Base-by-base conservation (phyloP, 53 echinoderm and acorn worm genomes). In the Echinometra lucunter region DNA sequence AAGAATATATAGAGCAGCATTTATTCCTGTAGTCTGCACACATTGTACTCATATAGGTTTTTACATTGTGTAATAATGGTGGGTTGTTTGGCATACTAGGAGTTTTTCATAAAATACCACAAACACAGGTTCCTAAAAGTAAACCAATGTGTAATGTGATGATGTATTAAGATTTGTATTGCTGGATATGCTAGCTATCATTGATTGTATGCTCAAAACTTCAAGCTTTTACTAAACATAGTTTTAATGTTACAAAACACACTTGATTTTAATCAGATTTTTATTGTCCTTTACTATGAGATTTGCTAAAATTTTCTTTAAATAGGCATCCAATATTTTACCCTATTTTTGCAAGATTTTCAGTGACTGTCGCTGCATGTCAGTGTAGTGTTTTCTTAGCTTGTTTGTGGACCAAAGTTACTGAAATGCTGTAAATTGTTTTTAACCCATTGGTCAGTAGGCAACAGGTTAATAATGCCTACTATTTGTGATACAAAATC, bases 401-500 rank as follows among this genome's bases (percentile, higher is more conserved):
- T 85, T 85, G 85, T 49, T 85, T 85, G 85, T 85, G 85, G 85
- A 85, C 85, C 85, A 85, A 85, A 85, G 47, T 45, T 12, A 85
- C 45, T 85, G 45, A 85, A 85, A 85, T 85, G 85, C 85, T 85
- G 85, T 85, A 49, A 85, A 85, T 85, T 85, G 49, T 49, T 85
- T 85, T 53, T n/a, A n/a, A n/a, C n/a, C n/a, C n/a, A n/a, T n/a
- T n/a, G n/a, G n/a, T n/a, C n/a, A n/a, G n/a, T n/a, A n/a, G n/a
- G n/a, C n/a, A n/a, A n/a, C n/a, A n/a, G n/a, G n/a, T 85, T 28
- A 45, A 49, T 85, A 85, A 63, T 63, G 63, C 44, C 85, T 3
- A 27, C 85, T 85, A 45, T 47, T 15, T 47, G 85, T 85, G 37
- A n/a, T n/a, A n/a, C n/a, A n/a, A n/a, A n/a, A n/a, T n/a, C n/a